Conservation (phyloP, 2,888 invertebrate species). For the Agrotis puta region DNA sequence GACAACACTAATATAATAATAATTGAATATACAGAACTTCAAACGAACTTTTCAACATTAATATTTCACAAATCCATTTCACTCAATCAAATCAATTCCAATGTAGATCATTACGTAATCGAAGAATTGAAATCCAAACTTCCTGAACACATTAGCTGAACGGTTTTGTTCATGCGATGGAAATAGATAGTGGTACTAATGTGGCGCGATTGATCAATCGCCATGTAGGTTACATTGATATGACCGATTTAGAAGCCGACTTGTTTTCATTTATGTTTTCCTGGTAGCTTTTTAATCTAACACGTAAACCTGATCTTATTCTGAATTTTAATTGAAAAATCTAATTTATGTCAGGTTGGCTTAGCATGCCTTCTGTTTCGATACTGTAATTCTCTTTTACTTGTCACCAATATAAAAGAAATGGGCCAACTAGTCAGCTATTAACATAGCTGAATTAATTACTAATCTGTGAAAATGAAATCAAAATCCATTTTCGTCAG, state of each 20-base stretch:
- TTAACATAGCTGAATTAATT: too few relatives aligned
- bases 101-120: constrained; percentile 24
- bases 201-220: constrained; percentile 14
- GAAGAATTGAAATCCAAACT: constrained; percentile 21
- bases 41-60: background rate
- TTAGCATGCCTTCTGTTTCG: too few relatives aligned
- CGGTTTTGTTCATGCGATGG: constrained; percentile 50
- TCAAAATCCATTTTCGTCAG: background rate
- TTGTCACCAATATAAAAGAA: too few relatives aligned
- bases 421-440: too few relatives aligned
- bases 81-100: constrained; percentile 12
- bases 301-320: background rate
- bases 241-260: constrained; percentile 1
- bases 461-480: background rate
- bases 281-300: constrained; percentile 5
- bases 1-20: too few relatives aligned
- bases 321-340: too few relatives aligned
- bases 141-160: constrained; percentile 26
- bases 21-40: background rate
- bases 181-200: constrained; percentile 56
- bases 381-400: too few relatives aligned
- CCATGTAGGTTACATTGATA: constrained; percentile 8
- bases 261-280: constrained; percentile 29
- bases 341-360: too few relatives aligned
- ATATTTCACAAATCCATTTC: constrained; percentile 17